Evolutionary conservation across 2,888 invertebrate species (phyloP).

Genomic region (Platynereis dumerilii): DNA sequence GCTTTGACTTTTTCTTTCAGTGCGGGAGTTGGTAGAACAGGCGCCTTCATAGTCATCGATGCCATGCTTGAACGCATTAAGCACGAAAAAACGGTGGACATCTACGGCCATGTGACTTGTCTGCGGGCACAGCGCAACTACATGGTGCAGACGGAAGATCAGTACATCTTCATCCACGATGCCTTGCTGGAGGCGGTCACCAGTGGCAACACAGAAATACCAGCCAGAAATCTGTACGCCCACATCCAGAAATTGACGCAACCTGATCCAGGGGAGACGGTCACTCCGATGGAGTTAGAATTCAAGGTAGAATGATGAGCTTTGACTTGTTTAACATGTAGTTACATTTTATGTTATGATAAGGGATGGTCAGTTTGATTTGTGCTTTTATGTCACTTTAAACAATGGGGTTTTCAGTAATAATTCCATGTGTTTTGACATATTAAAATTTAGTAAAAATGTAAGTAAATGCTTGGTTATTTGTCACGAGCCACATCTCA

Average conservation of each 20-base stretch:
- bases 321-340: too few relatives aligned
- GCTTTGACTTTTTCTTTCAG: conserved; percentile 50
- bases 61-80: conserved; percentile 97
- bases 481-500: too few relatives aligned
- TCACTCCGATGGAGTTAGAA: conserved; percentile 62
- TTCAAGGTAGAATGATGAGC: conserved; percentile 50
- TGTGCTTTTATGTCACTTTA: too few relatives aligned
- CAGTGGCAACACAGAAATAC: conserved; percentile 95
- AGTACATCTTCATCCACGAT: conserved; percentile 99
- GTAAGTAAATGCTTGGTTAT: too few relatives aligned
- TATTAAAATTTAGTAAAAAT: too few relatives aligned
- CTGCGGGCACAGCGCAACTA: conserved; percentile 97
- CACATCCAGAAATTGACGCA: conserved; percentile 96
- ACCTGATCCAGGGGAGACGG: conserved; percentile 65
- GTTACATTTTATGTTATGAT: too few relatives aligned
- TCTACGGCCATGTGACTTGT: conserved; percentile 98
- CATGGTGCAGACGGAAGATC: conserved; percentile 97
- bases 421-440: too few relatives aligned
- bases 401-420: too few relatives aligned
- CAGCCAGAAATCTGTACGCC: conserved; percentile 89
- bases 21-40: conserved; percentile 72
- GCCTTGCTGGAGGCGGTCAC: conserved; percentile 95
- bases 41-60: conserved; percentile 83
- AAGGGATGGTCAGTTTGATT: too few relatives aligned
- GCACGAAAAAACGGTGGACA: conserved; percentile 97